These are phyloP conservation scores for Scrobipalpa costella DNA, from an alignment of 2,888 invertebrate genomes.

Conservation along the genomic window DNA sequence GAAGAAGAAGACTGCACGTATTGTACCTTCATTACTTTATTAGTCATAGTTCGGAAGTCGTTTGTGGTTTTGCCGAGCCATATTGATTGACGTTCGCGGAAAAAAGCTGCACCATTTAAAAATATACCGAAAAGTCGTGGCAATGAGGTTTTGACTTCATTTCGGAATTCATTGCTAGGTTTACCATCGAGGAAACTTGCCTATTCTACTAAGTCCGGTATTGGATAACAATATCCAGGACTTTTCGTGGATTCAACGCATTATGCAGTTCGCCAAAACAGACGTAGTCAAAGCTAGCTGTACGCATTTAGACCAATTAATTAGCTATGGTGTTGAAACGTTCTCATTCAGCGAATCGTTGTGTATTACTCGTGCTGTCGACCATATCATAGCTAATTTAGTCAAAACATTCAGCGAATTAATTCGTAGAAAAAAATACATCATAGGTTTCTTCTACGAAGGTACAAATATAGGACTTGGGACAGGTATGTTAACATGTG, in stretches of 20 bases:
- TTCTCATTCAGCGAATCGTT: conserved; percentile 10
- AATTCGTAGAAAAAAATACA: background rate
- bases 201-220: too few relatives aligned
- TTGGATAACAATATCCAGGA: too few relatives aligned
- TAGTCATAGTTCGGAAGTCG: conserved; percentile 33
- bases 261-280: background rate
- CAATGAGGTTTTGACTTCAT: background rate
- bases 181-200: too few relatives aligned
- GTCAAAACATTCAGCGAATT: conserved; percentile 2
- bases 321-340: conserved; percentile 13
- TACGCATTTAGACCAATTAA: conserved; percentile 6
- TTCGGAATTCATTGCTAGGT: too few relatives aligned
- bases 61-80: conserved; percentile 40
- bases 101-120: conserved; percentile 24
- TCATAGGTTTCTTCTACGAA: too few relatives aligned
- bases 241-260: too few relatives aligned
- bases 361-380: background rate
- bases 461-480: too few relatives aligned
- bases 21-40: conserved; percentile 24
- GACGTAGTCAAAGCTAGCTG: background rate
- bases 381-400: conserved; percentile 1
- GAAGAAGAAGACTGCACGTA: too few relatives aligned
- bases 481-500: too few relatives aligned
- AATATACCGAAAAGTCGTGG: background rate
- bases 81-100: conserved; percentile 38